These are phyloP conservation scores for Agonum fuliginosum DNA, from an alignment of 2,888 invertebrate species.

Conservation along the genomic window DNA sequence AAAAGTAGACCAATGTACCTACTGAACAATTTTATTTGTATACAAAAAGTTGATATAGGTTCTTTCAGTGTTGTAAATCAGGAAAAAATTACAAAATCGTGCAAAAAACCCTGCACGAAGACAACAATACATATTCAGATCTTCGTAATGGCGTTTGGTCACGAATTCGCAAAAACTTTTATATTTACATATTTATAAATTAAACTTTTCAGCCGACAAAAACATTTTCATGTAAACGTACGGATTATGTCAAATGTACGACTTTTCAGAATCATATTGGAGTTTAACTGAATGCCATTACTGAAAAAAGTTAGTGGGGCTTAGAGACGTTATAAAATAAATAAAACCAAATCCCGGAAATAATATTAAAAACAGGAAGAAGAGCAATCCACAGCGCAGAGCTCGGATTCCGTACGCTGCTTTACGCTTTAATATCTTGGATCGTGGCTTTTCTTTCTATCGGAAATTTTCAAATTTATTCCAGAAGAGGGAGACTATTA, in stretches of 20 bases:
- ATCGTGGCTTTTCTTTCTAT: background rate
- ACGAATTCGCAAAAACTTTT: slow-evolving; percentile 2
- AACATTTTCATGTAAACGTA: background rate
- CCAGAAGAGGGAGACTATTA: too few relatives aligned
- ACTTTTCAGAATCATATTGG: background rate
- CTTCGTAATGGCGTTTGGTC: background rate
- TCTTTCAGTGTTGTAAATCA: too few relatives aligned
- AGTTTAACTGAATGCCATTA: background rate
- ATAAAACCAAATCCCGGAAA: slow-evolving; percentile 38
- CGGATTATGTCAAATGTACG: background rate
- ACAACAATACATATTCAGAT: background rate
- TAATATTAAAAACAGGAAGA: slow-evolving; percentile 39
- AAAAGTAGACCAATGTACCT: too few relatives aligned
- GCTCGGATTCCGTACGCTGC: background rate
- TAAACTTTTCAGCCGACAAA: background rate
- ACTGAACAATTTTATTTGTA: too few relatives aligned
- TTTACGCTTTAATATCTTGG: background rate
- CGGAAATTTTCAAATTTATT: background rate
- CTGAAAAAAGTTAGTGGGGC: slow-evolving; percentile 1
- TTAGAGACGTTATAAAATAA: slow-evolving; percentile 46
- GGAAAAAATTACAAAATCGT: too few relatives aligned
- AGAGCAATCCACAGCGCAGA: background rate
- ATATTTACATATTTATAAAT: background rate
- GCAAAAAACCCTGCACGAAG: too few relatives aligned
- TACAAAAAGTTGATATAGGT: too few relatives aligned